Base-by-base conservation (phyloP, 1,140 invertebrate genomes). In the Conus ventricosus region DNA sequence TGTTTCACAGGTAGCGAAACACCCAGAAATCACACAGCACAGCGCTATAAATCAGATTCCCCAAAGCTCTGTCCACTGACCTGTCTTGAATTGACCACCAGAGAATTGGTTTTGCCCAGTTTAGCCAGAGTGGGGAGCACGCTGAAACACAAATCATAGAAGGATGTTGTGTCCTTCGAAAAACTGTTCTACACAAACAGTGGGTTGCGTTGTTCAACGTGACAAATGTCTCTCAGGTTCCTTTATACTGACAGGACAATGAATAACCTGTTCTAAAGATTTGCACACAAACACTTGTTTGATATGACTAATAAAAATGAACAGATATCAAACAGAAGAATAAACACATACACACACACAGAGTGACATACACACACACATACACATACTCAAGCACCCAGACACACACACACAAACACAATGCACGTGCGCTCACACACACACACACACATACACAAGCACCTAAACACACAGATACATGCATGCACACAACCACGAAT, bases 61-160 rank as follows among this genome's bases (percentile, higher is more conserved):
- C 15, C 8, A 60, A 60, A 60, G 57, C 8, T 15, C 8, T 15
- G 15, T 11, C 23, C 4, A 51, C 25, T 86, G 17, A 96, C 96
- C 93, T 97, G 97, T 94, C 97, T 97, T 57, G 95, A 95, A 94
- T 96, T 97, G 4, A 97, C 97, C 25, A 97, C 92, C 51, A 97
- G 92, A 89, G 95, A 95, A 92, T 96, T 95, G 17, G 89, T 90
- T 90, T 89, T 91, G 0, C 90, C 90, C 8, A 89, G 87, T 51
- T 91, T 92, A 25, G 88, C 90, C 71, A 89, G 78, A n/a, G 89
- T 90, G 82, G 85, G 88, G 5, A 89, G 27, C n/a, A 85, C 83
- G 55, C 85, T 88, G 84, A 78, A 80, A 84, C 67, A 71, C 0
- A 71, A 23, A 71, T 11, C 20, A 71, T 7, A 53, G n/a, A 51